Evolutionary conservation across 2,797 vertebrate species (phyloP), one percentile per base, ranked within the genome.

Genomic region (Selene dorsalis): DNA sequence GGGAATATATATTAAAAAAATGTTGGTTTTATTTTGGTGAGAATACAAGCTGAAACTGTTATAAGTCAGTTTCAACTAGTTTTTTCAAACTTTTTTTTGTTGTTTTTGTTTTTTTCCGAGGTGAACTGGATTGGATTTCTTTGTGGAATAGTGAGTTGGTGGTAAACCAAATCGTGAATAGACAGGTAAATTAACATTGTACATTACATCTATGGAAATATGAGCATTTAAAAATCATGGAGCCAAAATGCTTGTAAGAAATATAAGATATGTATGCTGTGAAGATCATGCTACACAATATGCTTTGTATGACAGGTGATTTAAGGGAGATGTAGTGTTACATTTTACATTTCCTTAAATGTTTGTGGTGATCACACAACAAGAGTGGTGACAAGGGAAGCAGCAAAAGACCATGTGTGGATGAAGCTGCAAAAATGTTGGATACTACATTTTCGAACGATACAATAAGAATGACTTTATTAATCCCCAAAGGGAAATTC

Each of bases 21-120:
- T 70, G 53, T 69, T 66, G 41, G 38, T 52, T 85, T 75, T 35
- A 43, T 50, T 77, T 63, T n/a, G 66, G 35, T 57, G 47, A 10
- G 48, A 58, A 32, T 16, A 13, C 52, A 14, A 72, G 28, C 61
- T 59, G 62, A 60, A 75, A 26, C 53, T 62, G 62, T 65, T 11
- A 6, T n/a, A 66, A 84, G 60, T 5, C 56, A 28, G 48, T 60
- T 48, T 14, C 39, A 65, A 48, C 20, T 48, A 77, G 57, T 26
- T 73, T 70, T 39, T 11, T 17, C 0, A 58, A 63, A 77, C 30
- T 24, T 57, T 14, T n/a, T 67, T n/a, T n/a, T n/a, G n/a, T n/a
- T n/a, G n/a, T n/a, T 55, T 52, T 60, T 58, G 22, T 8, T 11
- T 60, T 39, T 43, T 11, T 47, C 38, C 1, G 20, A 53, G 52